Base-by-base conservation (phyloP, 2,888 invertebrate genomes). In the Ectobius pallidus region DNA sequence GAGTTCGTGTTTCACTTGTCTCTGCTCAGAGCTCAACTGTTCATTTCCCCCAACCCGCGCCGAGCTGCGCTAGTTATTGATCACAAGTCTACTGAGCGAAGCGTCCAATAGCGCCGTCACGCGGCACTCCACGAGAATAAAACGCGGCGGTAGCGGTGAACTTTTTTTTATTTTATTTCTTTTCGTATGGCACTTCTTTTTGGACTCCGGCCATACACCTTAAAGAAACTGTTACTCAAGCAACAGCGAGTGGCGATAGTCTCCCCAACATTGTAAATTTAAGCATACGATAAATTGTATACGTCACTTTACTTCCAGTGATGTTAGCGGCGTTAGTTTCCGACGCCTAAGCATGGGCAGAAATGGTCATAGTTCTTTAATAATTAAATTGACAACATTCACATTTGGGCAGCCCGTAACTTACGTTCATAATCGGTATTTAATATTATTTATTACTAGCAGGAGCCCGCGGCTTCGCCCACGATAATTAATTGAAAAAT, bases 31-130 rank as follows among this genome's bases (percentile, higher is more conserved):
- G 52, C 25, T 52, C 52, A 52, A 52, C 52, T 52, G 52, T 25
- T 52, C 46, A 14, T 11, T 52, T 22, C 52, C 52, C 18, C 39
- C 6, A 39, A 9, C 39, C 39, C 7, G 18, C 20, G 61, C 61
- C 27, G 61, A 16, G 30, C 61, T 18, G 63, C 18, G 20, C 3
- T 25, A 3, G 32, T n/a, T 65, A 65, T 65, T 65, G 65, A 65
- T 65, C 65, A 42, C 18, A 16, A 52, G 52, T n/a, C n/a, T n/a
- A n/a, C n/a, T 9, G 52, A 9, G 52, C 22, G 27, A 20, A 2
- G 65, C 39, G 39, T 34, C 39, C 42, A 42, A 18, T 16, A 65
- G 65, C 65, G 65, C 65, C 65, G 42, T 65, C 65, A 65, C 42
- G 65, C 44, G 65, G 34, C 22, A 18, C 1, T 18, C 39, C 65